Conservation (phyloP, 2,888 invertebrate genomes). For the Platycnemis pennipes region DNA sequence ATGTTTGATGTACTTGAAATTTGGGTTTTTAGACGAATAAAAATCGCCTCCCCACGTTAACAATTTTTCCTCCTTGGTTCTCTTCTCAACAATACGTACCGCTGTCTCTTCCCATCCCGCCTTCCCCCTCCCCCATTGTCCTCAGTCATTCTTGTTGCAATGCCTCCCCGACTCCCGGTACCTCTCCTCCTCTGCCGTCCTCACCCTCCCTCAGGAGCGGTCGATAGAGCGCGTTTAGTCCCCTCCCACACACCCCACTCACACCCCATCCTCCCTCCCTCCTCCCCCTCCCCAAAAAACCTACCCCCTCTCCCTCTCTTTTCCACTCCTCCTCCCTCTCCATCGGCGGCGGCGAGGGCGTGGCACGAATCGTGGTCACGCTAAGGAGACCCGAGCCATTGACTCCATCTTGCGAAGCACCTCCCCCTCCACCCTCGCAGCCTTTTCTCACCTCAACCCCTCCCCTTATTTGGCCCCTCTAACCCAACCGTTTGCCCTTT, state of each 20-base stretch:
- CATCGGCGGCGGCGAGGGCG: slow-evolving; percentile 44
- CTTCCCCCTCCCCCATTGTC: not conserved
- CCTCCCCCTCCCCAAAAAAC: not conserved
- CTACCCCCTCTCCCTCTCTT: slow-evolving; percentile 3
- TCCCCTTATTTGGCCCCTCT: not conserved
- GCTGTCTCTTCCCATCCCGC: not conserved
- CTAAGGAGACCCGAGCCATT: slow-evolving; percentile 19
- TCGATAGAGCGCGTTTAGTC: slow-evolving; percentile 58
- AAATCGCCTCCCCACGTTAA: too few species aligned
- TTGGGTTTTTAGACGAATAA: too few species aligned
- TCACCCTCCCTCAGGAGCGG: slow-evolving; percentile 11
- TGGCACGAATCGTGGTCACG: slow-evolving; percentile 58
- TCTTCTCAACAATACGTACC: too few species aligned
- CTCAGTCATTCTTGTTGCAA: not conserved
- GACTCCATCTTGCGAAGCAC: slow-evolving; percentile 8
- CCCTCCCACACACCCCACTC: not conserved
- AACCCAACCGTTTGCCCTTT: not conserved
- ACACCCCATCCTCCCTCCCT: not conserved
- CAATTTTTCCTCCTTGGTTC: not conserved
- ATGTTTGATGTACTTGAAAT: too few species aligned
- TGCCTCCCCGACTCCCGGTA: not conserved
- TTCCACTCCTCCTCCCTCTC: not conserved
- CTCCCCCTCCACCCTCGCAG: not conserved
- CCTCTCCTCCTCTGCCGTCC: not conserved
- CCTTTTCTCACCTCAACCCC: not conserved